A percentile compares a stretch with the other conserved stretches of the same genome.
Evolutionary conservation across 2,797 vertebrate genomes (phyloP).

Genomic region (Channa striata): DNA sequence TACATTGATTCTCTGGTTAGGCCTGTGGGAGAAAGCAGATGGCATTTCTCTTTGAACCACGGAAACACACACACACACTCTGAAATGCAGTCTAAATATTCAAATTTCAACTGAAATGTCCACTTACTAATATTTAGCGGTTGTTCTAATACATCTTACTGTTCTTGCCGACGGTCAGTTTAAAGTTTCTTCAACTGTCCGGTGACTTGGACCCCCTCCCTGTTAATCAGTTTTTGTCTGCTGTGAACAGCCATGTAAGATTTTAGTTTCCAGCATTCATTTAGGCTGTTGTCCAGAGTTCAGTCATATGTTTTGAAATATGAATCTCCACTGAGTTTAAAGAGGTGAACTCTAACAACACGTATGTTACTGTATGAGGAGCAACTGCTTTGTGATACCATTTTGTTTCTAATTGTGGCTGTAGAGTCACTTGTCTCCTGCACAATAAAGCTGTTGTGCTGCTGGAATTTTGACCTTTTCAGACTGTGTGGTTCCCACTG

Average conservation of each 20-base stretch:
- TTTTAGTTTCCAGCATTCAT: not conserved
- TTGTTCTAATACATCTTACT: not conserved
- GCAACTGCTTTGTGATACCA: too few relatives aligned
- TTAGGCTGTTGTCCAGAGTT: not conserved
- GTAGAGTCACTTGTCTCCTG: too few relatives aligned
- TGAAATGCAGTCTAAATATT: not conserved
- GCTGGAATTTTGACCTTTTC: too few relatives aligned
- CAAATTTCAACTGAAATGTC: not conserved
- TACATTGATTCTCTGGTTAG: constrained; percentile 41
- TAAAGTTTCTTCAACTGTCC: not conserved
- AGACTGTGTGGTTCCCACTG: too few relatives aligned
- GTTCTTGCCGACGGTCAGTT: not conserved
- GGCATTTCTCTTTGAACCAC: constrained; percentile 1
- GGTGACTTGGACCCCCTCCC: not conserved
- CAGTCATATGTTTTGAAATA: too few relatives aligned
- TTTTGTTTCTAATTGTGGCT: too few relatives aligned
- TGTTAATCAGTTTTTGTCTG: not conserved
- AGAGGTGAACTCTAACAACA: too few relatives aligned
- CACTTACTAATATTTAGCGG: not conserved
- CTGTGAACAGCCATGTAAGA: not conserved
- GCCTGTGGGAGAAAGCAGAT: constrained; percentile 38
- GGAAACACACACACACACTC: constrained; percentile 6
- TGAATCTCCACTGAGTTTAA: too few relatives aligned
- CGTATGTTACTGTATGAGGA: too few relatives aligned
- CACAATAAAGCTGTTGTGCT: too few relatives aligned